Base-by-base conservation (phyloP, 1,140 invertebrate genomes). In the Diabrotica virgifera region DNA sequence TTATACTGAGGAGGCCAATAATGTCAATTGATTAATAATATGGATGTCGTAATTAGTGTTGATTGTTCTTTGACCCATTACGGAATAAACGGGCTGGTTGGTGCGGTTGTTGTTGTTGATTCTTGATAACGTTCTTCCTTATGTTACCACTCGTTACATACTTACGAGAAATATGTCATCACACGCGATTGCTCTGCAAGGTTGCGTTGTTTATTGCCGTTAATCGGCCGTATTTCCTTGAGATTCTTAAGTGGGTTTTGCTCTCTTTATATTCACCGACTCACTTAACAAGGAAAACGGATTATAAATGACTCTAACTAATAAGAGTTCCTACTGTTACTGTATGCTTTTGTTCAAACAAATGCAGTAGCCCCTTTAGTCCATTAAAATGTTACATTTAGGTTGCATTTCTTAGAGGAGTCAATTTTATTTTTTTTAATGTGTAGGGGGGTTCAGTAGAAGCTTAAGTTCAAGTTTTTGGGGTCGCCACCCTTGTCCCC, bases 61-160 rank as follows among this genome's bases (percentile, higher is more conserved):
- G 53, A 55, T 55, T 55, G 24, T 55, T 55, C 53, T 55, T 55
- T 55, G 53, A 55, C 53, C 53, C 10, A 36, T 55, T 55, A 14
- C 53, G 13, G 35, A 14, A 55, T 55, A 55, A 36, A 36, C n/a
- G 2, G n/a, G 40, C 40, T 10, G 8, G 40, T 6, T 46, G 40
- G 8, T 3, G 40, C 40, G 40, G 40, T 46, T 46, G 40, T 55
- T 24, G 40, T 46, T 46, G 40, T 55, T 24, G n/a, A 55, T 55
- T 55, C 53, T 24, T 24, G 53, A 55, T 55, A 55, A 24, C n/a
- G 13, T 35, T 55, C 35, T 55, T 36, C 52, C 53, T 55, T 55
- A 36, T 55, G 24, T 10, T 46, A 46, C 40, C n/a, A 46, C 40
- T 46, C n/a, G 40, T 46, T 46, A 46, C 40, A 46, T 46, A 14